Evolutionary conservation across 2,797 vertebrate species (phyloP), one percentile per base, ranked within the genome.

Genomic region (Champsocephalus esox): DNA sequence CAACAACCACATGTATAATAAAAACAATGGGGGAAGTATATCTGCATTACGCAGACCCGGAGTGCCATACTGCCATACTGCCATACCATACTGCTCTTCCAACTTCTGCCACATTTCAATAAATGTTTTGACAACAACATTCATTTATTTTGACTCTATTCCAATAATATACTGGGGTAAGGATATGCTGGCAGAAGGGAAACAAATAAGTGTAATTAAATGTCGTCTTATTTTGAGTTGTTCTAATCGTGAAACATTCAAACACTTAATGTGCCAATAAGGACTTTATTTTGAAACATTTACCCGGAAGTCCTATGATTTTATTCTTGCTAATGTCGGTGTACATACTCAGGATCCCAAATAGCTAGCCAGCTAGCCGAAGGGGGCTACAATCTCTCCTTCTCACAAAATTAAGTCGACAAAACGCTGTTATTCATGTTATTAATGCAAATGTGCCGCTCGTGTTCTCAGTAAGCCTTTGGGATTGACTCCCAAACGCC

Each of bases 331-430:
- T 85, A 58, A 71, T 66, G 59, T 87, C 70, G 63, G 77, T 82
- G 84, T 89, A 76, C 79, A 74, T 73, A 87, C 77, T 87, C 66
- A 69, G 55, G 73, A 70, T 66, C 86, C 81, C 78, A 90, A 90
- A 88, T 68, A 92, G 88, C 88, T 92, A 93, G 85, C 92, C 80
- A 87, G 89, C 83, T 92, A 94, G 90, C 93, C 72, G 57, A 73
- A 71, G 86, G 81, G 86, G 80, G 86, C 91, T 91, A 90, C 70
- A 76, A 71, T 78, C 66, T 83, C 74, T 84, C 81, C 73, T 75
- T 69, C 74, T 85, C 61, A 73, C 34, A 80, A 88, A 84, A 88
- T 48, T 84, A 52, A 69, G 66, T 78, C 88, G 85, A 87, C 76
- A 82, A 59, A 73, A 52, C 82, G 58, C 34, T 66, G 10, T 66